These are phyloP conservation scores for Embiotoca jacksoni DNA, from an alignment of 2,113 vertebrate genomes.

Conservation along the genomic window DNA sequence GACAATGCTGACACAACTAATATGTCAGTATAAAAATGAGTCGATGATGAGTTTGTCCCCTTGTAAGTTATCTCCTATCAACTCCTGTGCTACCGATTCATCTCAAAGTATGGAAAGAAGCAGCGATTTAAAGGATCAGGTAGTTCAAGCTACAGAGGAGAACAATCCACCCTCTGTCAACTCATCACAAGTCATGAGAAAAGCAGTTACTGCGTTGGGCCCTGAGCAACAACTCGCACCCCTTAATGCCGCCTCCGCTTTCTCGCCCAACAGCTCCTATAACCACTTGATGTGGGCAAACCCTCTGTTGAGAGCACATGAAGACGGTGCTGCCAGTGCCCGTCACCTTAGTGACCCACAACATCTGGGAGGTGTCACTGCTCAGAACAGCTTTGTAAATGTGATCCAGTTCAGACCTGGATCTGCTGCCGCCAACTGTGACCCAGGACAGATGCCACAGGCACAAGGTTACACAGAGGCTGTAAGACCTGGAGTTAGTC, in stretches of 20 bases:
- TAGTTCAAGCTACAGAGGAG: too few species aligned
- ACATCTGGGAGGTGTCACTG: neutral
- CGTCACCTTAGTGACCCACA: neutral
- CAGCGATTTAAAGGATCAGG: neutral
- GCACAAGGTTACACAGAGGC: neutral
- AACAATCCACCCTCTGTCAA: too few species aligned
- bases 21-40: neutral
- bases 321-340: neutral
- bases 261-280: neutral
- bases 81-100: neutral
- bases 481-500: neutral
- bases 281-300: neutral
- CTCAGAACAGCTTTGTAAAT: too few species aligned
- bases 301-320: neutral
- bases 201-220: too few species aligned
- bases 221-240: too few species aligned
- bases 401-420: neutral
- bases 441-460: neutral
- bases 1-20: accelerated
- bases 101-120: neutral
- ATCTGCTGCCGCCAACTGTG: neutral
- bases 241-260: neutral
- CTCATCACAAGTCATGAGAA: too few species aligned
- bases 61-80: neutral
- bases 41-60: accelerated